Evolutionary conservation across 1,140 invertebrate genomes (phyloP), one percentile per base, ranked within the genome.

Genomic region (Zophobas morio): DNA sequence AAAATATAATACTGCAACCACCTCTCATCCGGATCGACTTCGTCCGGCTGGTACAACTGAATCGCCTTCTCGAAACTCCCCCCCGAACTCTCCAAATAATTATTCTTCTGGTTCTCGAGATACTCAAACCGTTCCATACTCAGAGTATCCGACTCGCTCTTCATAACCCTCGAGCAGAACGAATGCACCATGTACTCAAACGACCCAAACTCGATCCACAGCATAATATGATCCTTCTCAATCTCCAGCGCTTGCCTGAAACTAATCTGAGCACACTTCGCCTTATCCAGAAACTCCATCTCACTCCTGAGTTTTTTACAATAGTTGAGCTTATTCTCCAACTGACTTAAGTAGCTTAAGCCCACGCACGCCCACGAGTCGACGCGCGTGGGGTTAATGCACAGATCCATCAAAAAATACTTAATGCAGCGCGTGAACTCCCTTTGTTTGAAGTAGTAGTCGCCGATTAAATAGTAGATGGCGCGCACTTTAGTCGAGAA

Each of bases 1-100:
- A 98, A 88, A 94, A 98, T 97, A 83, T 98, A 98, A 84, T 96
- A 94, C 83, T 95, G 92, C 6, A 97, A 87, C 97, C 97, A 99
- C 56, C 91, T 87, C 83, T 96, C 95, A 82, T 96, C 94, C 40
- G 91, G 89, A 84, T 89, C 83, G 3, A 78, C 75, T 60, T 89
- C 86, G 74, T 84, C 83, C 40, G 82, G 82, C 70, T 89, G 88
- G 46, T 89, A 89, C 75, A 91, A 90, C 81, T 88, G 89, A 82
- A 92, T 90, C 0, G 94, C 94, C 49, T 90, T 90, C 32, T 88
- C 89, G 82, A 97, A 98, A 87, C 95, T 96, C 77, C 92, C 89
- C 46, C 90, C 87, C 0, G 96, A 93, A 37, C 90, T 90, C 75
- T 92, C 88, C 53, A 97, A 86, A 91, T 96, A 95, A 70, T 92